Evolutionary conservation across 2,113 vertebrate genomes (phyloP), one percentile per base, ranked within the genome.

Genomic region (Vireo altiloquus): DNA sequence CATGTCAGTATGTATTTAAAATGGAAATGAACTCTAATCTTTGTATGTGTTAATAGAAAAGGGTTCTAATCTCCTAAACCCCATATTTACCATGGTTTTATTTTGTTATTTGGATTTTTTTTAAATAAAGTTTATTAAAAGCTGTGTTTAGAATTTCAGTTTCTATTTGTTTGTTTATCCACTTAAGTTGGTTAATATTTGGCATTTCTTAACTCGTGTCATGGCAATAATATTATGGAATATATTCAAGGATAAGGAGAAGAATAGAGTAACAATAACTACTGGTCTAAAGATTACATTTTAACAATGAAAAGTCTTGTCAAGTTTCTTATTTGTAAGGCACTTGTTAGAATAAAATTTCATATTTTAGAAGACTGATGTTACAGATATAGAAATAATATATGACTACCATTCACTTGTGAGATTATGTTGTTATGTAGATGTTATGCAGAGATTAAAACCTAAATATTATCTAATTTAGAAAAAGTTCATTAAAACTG

Each of bases 1-100:
- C 87, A 75, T 92, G 82, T 95, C 94, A 87, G 60, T 76, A 90
- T 42, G 47, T 84, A 96, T 92, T 95, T 95, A 97, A 95, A 95
- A 97, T 87, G 91, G 56, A 97, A 97, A 97, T 90, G 44, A 96
- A 96, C 92, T 83, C 77, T 95, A 92, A 87, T 89, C 93, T 95
- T 95, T 74, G 35, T 78, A 46, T 91, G 52, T 59, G 82, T 90
- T 96, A 78, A 31, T 96, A 94, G 93, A 60, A 97, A 95, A 82
- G 28, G 30, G 28, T 27, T 92, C 94, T 80, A 96, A 96, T 94
- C 94, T 82, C 53, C 94, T 94, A 76, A 87, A 77, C 69, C 7
- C 17, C 22, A 61, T 81, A 92, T 85, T 93, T 93, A 87, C 66
- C 17, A n/a, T 42, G 7, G 5, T 1, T n/a, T 76, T 35, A 5